A percentile compares a stretch with the other conserved stretches of the same genome.
phyloP scores from a whole-genome alignment of 2,797 vertebrate genomes.

The Huso huso region DNA sequence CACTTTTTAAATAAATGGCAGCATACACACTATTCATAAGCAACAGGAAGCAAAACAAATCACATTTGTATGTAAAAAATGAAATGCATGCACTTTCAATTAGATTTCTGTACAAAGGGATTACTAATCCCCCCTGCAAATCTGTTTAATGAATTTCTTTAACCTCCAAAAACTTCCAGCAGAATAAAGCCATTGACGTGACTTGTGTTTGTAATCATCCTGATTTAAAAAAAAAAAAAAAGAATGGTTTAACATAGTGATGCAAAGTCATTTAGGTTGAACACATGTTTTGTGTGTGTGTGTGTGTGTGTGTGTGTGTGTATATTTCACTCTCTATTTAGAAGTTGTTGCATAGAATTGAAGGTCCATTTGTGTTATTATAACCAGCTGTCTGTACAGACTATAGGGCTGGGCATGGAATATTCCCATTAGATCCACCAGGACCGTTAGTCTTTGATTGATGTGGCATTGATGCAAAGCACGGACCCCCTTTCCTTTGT shows the following conservation, averaged over 20 bases:
- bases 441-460: slow-evolving; percentile 69
- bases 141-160: slow-evolving; percentile 63
- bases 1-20: slow-evolving; percentile 26
- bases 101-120: slow-evolving; percentile 63
- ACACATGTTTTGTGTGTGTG: background rate
- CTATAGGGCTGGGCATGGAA: slow-evolving; percentile 41
- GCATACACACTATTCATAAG: slow-evolving; percentile 48
- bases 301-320: too few species aligned
- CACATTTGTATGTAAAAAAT: slow-evolving; percentile 59
- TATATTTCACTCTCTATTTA: background rate
- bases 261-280: slow-evolving; percentile 2
- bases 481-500: slow-evolving; percentile 59
- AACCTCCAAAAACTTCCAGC: slow-evolving; percentile 44
- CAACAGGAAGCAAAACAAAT: slow-evolving; percentile 57
- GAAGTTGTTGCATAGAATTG: slow-evolving; percentile 39
- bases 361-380: slow-evolving; percentile 41
- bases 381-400: slow-evolving; percentile 45
- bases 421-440: slow-evolving; percentile 55
- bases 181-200: slow-evolving; percentile 28
- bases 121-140: slow-evolving; percentile 60
- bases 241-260: background rate
- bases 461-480: slow-evolving; percentile 62
- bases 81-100: slow-evolving; percentile 56
- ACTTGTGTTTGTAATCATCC: slow-evolving; percentile 27
- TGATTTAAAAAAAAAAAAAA: too few species aligned